Evolutionary conservation across 2,888 invertebrate species (phyloP).

Genomic region (Ophion ventricosus): DNA sequence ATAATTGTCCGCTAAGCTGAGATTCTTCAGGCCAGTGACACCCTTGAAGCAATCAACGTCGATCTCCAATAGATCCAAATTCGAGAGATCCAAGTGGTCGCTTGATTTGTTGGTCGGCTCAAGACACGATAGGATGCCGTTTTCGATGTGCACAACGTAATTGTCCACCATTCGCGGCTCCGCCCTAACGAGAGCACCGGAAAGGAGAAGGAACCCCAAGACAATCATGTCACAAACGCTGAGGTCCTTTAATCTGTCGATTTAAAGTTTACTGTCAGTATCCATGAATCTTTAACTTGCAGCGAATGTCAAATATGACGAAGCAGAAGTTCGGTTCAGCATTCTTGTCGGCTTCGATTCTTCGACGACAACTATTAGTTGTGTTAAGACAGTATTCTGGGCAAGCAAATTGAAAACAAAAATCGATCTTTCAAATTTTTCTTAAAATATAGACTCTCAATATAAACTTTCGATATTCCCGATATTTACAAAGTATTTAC

Average conservation of each 20-base stretch:
- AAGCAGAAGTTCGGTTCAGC: not conserved
- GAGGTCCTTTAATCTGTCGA: not conserved
- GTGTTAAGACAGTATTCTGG: too few relatives aligned
- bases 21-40: slow-evolving; percentile 59
- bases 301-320: not conserved
- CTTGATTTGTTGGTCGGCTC: not conserved
- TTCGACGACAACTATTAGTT: too few relatives aligned
- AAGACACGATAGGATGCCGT: slow-evolving; percentile 64
- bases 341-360: too few relatives aligned
- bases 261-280: not conserved
- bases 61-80: slow-evolving; percentile 61
- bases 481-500: too few relatives aligned
- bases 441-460: too few relatives aligned
- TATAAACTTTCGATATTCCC: too few relatives aligned
- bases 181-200: not conserved
- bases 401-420: too few relatives aligned
- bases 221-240: not conserved
- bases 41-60: slow-evolving; percentile 70
- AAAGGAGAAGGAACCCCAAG: not conserved
- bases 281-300: not conserved
- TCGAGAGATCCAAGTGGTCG: slow-evolving; percentile 67
- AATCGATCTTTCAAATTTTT: too few relatives aligned
- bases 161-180: not conserved
- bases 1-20: slow-evolving; percentile 71
- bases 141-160: slow-evolving; percentile 65